Base-by-base conservation (phyloP, 2,888 invertebrate genomes). In the Synanthedon formicaeformis region DNA sequence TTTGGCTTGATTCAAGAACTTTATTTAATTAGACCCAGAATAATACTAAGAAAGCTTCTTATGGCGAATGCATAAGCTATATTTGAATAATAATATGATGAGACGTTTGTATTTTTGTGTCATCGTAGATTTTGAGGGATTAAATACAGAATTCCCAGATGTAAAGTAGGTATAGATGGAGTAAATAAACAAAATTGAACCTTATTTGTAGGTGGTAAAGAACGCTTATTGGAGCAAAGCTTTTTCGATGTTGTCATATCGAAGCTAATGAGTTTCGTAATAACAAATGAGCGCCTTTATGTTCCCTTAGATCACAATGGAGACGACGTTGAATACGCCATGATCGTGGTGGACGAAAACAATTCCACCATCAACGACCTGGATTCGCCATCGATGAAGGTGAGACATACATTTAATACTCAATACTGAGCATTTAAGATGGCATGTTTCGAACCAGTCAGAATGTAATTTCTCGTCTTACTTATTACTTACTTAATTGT, bases 261-360 rank as follows among this genome's bases (percentile, higher is more conserved):
- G 18, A 49, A 16, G 10, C 1, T 23, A 49, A 49, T 18, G 12
- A 14, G 4, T 16, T 12, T 49, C 12, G 2, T 18, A 49, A 14
- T 49, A 16, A 18, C 23, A 12, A 49, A 12, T 1, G 16, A 14
- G 13, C 45, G 14, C 8, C 2, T 13, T n/a, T 45, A 45, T 45
- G n/a, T 45, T 23, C 61, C 62, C 61, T 34, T 86, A 83, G 86
- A 89, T 61, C 84, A 88, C 74, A 88, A 88, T 55, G 91, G 91
- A 54, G 94, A 94, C 73, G 95, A 95, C 71, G 93, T 92, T 56
- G 95, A 95, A 71, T 95, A 95, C 75, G 95, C 96, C 71, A 95
- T 96, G 65, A 96, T 96, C 72, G 94, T 95, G 58, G 94, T 95
- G 67, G 96, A 96, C 72, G 96, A 96, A 74, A 94, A 93, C 73